These are phyloP conservation scores for Andricus curvator DNA, from an alignment of 2,888 invertebrate species.

Conservation along the genomic window DNA sequence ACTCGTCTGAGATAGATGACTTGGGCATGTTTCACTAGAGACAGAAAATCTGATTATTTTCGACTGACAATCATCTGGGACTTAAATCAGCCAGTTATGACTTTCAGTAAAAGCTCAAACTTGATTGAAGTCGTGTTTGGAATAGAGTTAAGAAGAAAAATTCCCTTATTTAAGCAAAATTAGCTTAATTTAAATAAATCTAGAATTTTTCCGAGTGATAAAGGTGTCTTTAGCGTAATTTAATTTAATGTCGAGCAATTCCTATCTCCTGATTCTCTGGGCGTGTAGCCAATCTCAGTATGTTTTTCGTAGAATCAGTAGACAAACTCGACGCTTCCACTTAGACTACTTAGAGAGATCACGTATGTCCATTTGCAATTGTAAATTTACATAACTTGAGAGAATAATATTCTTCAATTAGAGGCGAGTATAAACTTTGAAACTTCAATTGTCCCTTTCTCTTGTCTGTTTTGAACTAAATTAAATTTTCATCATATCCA, in stretches of 20 bases:
- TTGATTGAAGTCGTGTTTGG: no score
- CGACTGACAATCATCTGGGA: no score
- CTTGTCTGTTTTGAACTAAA: background rate
- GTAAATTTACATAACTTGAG: slow-evolving; percentile 24
- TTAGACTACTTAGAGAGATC: slow-evolving; percentile 10
- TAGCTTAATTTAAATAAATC: no score
- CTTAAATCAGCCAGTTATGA: no score
- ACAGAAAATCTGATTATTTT: no score
- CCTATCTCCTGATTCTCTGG: slow-evolving; percentile 3
- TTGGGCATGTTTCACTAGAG: no score
- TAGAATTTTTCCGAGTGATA: background rate
- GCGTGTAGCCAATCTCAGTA: slow-evolving; percentile 13
- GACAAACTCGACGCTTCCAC: slow-evolving; percentile 16
- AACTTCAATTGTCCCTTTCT: background rate
- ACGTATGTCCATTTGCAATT: slow-evolving; percentile 9
- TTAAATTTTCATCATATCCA: background rate
- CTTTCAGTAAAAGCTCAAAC: no score
- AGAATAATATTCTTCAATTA: slow-evolving; percentile 12
- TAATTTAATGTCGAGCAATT: slow-evolving; percentile 22
- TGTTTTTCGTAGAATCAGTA: slow-evolving; percentile 32
- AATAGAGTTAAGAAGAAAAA: no score
- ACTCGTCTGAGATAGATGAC: no score
- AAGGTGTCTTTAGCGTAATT: slow-evolving; percentile 9
- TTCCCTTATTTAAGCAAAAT: no score
- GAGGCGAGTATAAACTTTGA: background rate